Conservation (phyloP, 1,140 invertebrate genomes). For the Caerostris extrusa region DNA sequence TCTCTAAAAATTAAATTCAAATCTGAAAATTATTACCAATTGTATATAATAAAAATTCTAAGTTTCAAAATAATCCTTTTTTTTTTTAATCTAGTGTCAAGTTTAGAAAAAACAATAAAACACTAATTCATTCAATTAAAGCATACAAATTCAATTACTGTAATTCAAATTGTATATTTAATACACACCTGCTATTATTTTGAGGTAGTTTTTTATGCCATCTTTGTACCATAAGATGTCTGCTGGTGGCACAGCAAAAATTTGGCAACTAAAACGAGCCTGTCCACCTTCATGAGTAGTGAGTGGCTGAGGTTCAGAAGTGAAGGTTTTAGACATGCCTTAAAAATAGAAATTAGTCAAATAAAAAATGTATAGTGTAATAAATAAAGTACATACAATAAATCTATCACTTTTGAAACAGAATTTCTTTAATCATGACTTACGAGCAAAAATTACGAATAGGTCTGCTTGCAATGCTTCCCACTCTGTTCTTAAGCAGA, state of each 20-base stretch:
- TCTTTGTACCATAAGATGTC: slow-evolving; percentile 84
- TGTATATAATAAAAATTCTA: no score
- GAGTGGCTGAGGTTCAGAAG: slow-evolving; percentile 82
- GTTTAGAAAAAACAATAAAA: no score
- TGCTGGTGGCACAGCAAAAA: slow-evolving; percentile 83
- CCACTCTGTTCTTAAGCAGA: slow-evolving; percentile 80
- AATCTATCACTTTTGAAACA: background rate
- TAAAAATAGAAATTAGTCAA: background rate
- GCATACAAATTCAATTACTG: no score
- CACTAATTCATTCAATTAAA: no score
- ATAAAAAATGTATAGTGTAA: background rate
- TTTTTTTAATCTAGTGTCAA: no score
- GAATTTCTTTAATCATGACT: slow-evolving; percentile 77
- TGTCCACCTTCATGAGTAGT: slow-evolving; percentile 83
- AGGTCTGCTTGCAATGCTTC: slow-evolving; percentile 81
- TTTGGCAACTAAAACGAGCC: slow-evolving; percentile 83
- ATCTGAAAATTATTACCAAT: no score
- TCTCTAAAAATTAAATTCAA: no score
- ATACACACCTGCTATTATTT: slow-evolving; percentile 70
- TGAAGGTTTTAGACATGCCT: slow-evolving; percentile 83
- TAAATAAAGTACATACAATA: background rate
- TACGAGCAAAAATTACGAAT: slow-evolving; percentile 82
- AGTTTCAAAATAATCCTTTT: no score
- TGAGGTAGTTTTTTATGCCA: slow-evolving; percentile 82
- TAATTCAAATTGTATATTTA: no score